Evolutionary conservation across 2,888 invertebrate species (phyloP).

Genomic region (Hipparchia semele): DNA sequence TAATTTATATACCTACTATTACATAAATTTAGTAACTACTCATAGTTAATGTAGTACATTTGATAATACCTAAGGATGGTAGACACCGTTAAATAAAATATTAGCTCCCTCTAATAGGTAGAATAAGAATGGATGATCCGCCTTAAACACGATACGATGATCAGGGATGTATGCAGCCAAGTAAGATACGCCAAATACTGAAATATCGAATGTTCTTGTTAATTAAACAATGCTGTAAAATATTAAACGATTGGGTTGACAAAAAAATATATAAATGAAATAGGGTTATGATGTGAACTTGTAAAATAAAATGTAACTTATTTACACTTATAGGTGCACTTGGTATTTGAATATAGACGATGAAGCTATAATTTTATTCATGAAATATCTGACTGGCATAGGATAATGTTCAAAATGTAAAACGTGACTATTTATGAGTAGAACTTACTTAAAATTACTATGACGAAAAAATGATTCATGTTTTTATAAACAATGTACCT

Average conservation of each 20-base stretch:
- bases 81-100: slow-evolving; percentile 39
- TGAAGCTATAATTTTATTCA: neutral
- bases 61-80: slow-evolving; percentile 27
- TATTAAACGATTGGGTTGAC: neutral
- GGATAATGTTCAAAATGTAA: too few species aligned
- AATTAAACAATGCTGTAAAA: neutral
- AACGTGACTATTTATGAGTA: too few species aligned
- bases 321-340: too few species aligned
- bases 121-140: slow-evolving; percentile 45
- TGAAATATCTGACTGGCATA: neutral
- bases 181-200: slow-evolving; percentile 20
- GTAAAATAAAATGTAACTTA: too few species aligned
- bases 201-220: neutral
- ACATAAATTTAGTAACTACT: too few species aligned
- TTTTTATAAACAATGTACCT: neutral
- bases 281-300: too few species aligned
- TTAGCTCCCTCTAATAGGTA: slow-evolving; percentile 28
- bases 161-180: slow-evolving; percentile 2
- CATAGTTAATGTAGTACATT: too few species aligned
- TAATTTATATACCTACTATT: too few species aligned
- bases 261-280: too few species aligned
- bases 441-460: neutral
- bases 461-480: too few species aligned
- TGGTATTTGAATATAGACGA: neutral
- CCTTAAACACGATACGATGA: slow-evolving; percentile 20